A percentile compares a stretch with the other conserved stretches of the same genome.
These are phyloP conservation scores for Andricus quercusramuli DNA, from an alignment of 2,888 invertebrate species.

Conservation along the genomic window DNA sequence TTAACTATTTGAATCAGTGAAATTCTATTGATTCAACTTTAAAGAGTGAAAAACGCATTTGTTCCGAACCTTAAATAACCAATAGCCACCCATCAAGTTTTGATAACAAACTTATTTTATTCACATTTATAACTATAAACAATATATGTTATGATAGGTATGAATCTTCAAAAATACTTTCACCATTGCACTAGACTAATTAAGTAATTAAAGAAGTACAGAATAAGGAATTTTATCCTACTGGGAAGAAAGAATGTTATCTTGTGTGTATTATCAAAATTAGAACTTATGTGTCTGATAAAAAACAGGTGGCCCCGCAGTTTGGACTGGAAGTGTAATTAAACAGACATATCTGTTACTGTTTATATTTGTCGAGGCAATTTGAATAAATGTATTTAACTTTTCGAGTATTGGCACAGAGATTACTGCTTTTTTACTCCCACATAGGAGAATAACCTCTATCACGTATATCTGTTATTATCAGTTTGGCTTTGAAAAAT, in stretches of 20 bases:
- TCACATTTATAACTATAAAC: too few species aligned
- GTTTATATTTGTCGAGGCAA: background rate
- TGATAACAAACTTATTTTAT: too few species aligned
- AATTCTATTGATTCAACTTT: too few species aligned
- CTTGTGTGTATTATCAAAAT: background rate
- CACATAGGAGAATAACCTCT: background rate
- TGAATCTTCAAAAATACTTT: too few species aligned
- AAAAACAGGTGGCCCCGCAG: background rate
- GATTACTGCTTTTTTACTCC: background rate
- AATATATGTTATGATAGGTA: too few species aligned
- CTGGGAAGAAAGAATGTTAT: background rate
- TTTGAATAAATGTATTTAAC: background rate
- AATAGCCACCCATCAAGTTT: too few species aligned
- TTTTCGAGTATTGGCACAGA: background rate
- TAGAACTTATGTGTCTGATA: slow-evolving; percentile 5
- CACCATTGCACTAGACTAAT: too few species aligned
- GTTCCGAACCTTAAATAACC: too few species aligned
- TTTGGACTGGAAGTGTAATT: background rate
- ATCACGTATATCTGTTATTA: background rate
- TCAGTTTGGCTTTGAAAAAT: too few species aligned
- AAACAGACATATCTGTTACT: background rate
- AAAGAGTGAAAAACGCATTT: too few species aligned
- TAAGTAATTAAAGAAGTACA: too few species aligned
- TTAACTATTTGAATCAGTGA: too few species aligned
- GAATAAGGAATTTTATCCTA: background rate